These are phyloP conservation scores for Oreochromis niloticus DNA, from an alignment of 2,113 vertebrate genomes.

Conservation along the genomic window DNA sequence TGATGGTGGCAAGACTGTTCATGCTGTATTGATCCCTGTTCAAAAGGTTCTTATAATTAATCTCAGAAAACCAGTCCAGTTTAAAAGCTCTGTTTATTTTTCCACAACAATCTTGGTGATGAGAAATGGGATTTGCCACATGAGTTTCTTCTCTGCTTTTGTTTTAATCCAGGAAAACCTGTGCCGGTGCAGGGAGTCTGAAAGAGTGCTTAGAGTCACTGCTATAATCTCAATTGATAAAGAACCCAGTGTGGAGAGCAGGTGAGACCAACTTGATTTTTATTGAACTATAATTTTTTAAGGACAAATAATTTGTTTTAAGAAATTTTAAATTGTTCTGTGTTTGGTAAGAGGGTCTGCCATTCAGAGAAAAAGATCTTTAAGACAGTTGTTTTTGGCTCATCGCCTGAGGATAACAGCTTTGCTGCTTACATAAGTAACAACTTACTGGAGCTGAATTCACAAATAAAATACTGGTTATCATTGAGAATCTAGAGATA, in stretches of 20 bases:
- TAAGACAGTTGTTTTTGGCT: no score
- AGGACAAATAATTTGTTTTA: neutral
- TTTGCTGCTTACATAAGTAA: no score
- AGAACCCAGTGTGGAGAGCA: neutral
- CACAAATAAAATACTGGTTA: neutral
- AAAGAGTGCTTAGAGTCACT: neutral
- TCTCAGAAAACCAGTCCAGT: no score
- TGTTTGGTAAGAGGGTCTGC: neutral
- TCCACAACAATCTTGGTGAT: neutral
- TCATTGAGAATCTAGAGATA: neutral
- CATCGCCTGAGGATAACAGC: no score
- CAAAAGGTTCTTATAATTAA: no score
- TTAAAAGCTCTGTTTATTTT: neutral
- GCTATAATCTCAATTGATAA: neutral
- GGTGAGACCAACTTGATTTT: neutral
- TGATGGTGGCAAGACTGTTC: no score
- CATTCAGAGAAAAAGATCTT: neutral
- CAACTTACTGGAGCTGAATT: neutral
- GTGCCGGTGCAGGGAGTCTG: neutral
- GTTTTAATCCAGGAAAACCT: neutral
- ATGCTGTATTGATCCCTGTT: no score
- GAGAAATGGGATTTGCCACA: neutral
- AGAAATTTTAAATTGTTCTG: neutral
- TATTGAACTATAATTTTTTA: neutral
- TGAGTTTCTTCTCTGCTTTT: neutral